phyloP scores from a whole-genome alignment of 2,888 invertebrate genomes.

The Callimorpha dominula region DNA sequence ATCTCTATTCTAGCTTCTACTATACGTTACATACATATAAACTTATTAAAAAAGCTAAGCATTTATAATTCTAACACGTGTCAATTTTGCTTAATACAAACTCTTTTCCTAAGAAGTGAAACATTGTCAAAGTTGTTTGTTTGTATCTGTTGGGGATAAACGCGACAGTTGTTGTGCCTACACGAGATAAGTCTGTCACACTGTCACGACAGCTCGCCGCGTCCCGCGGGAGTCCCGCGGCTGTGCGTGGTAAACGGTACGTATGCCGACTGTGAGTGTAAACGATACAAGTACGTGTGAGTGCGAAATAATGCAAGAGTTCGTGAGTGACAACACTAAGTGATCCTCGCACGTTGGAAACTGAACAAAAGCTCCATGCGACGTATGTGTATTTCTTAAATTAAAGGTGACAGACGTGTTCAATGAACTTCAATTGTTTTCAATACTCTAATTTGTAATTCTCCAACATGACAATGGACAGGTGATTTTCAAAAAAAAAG shows the following conservation, averaged over 20 bases:
- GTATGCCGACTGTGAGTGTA: background rate
- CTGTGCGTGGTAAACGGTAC: background rate
- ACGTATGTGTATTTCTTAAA: too few species aligned
- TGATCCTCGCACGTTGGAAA: background rate
- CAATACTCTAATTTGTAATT: background rate
- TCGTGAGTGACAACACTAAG: background rate
- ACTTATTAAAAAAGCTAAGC: background rate
- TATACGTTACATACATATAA: background rate
- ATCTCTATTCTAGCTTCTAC: too few species aligned
- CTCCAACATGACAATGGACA: too few species aligned
- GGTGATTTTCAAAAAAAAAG: too few species aligned
- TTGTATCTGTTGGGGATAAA: background rate
- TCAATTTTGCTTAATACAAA: background rate
- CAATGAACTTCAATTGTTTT: background rate
- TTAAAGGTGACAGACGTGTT: background rate
- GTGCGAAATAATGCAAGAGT: background rate
- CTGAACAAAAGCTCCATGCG: background rate
- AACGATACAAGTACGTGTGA: background rate
- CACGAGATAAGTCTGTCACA: constrained; percentile 11
- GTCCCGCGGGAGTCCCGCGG: background rate
- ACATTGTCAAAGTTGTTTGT: background rate
- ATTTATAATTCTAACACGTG: background rate
- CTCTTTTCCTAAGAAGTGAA: background rate
- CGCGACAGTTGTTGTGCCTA: background rate
- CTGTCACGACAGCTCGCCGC: background rate